Conservation (phyloP, 2,113 vertebrate genomes). For the Chaetodon trifascialis region DNA sequence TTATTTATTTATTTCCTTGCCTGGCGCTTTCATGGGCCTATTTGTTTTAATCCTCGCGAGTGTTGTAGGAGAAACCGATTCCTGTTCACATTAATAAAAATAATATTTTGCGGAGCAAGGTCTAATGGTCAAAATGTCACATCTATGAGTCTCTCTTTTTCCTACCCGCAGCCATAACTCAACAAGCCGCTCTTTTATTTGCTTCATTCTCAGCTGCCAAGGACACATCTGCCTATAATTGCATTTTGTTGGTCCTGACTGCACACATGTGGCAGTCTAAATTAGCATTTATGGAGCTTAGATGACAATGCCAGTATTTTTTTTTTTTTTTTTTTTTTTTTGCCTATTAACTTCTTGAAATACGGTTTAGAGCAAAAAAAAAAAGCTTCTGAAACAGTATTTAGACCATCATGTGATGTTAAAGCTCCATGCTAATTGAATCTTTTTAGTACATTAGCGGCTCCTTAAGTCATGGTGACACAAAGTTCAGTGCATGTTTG, state of each 20-base stretch:
- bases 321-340: constrained; percentile 21
- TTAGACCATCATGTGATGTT: constrained; percentile 18
- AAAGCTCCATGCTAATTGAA: constrained; percentile 41
- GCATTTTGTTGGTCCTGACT: constrained; percentile 44
- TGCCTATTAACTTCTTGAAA: constrained; percentile 35
- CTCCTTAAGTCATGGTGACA: constrained; percentile 26
- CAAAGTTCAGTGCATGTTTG: constrained; percentile 39
- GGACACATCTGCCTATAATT: constrained; percentile 44
- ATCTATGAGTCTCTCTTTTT: constrained; percentile 74
- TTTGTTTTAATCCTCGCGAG: constrained; percentile 86
- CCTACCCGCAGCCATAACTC: constrained; percentile 76
- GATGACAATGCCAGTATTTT: constrained; percentile 41
- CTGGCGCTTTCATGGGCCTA: constrained; percentile 79
- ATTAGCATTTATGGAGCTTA: constrained; percentile 59
- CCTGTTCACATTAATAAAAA: constrained; percentile 88
- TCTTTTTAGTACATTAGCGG: constrained; percentile 43
- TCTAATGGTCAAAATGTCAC: constrained; percentile 86
- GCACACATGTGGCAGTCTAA: constrained; percentile 63
- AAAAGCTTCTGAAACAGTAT: constrained; percentile 20
- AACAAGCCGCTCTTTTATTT: constrained; percentile 81
- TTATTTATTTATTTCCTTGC: constrained; percentile 84
- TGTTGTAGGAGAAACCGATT: constrained; percentile 85
- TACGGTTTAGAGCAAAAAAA: constrained; percentile 41
- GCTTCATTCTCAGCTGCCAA: constrained; percentile 44
- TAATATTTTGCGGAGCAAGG: constrained; percentile 85